Evolutionary conservation across 2,888 invertebrate species (phyloP).

Genomic region (Microdon myrmicae): DNA sequence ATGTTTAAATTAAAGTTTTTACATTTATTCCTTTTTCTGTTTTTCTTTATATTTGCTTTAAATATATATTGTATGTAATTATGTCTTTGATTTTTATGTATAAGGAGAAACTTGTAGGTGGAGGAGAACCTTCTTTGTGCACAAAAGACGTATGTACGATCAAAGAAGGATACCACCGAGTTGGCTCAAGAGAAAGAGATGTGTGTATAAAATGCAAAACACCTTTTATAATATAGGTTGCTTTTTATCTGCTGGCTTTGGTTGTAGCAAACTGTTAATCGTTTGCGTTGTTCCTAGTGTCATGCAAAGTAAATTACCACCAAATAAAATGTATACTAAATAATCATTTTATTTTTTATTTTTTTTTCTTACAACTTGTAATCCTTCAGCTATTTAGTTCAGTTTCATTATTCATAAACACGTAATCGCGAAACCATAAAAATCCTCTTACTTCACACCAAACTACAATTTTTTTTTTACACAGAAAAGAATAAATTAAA

Average conservation of each 20-base stretch:
- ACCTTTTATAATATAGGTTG: neutral
- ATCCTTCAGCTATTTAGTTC: neutral
- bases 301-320: neutral
- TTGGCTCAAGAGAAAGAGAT: slow-evolving; percentile 65
- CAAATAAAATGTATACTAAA: neutral
- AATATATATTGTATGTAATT: no score
- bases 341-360: neutral
- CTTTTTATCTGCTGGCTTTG: neutral
- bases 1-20: no score
- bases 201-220: slow-evolving; percentile 59
- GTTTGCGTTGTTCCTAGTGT: neutral
- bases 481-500: no score
- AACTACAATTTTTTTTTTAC: no score
- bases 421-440: no score
- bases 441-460: no score
- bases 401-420: no score
- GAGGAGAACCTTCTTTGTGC: no score
- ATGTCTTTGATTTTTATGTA: no score
- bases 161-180: slow-evolving; percentile 64
- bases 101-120: no score
- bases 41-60: no score
- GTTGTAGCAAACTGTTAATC: neutral
- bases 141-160: slow-evolving; percentile 56
- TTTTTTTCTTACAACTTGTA: neutral
- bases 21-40: no score